Base-by-base conservation (phyloP, 2,888 invertebrate genomes). In the Schizotus pectinicornis region DNA sequence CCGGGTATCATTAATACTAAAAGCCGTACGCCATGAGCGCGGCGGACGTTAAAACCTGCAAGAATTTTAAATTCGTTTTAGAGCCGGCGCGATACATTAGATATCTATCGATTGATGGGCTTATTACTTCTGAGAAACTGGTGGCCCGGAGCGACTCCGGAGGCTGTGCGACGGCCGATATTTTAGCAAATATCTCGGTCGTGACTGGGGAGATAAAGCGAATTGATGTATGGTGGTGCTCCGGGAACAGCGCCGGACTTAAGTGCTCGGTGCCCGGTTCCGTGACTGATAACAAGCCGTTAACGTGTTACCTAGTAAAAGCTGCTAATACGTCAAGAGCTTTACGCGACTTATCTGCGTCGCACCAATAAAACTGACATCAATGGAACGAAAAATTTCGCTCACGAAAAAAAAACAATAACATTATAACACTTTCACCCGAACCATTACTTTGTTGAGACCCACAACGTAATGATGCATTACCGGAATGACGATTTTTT, bases 201-300 rank as follows among this genome's bases (percentile, higher is more conserved):
- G 64, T 63, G 67, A 62, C 67, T 65, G 22, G 59, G 53, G 55
- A 62, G 58, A 62, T 61, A 56, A 62, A 55, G 42, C 37, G 52
- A 39, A 45, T 36, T 55, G 43, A 56, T 56, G 45, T 47, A 56
- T 48, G 42, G 53, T 45, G 45, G 46, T 38, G 37, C 53, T 45
- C 35, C 41, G 54, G 31, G 47, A 53, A 54, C 22, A 46, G 41
- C 47, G 47, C 41, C 46, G 54, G 11, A 22, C 22, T 22, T 22
- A 22, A 22, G 22, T 22, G 22, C 22, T 22, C 5, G n/a, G 22
- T 22, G 22, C 22, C 22, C 22, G 22, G 22, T 22, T 22, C 22
- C 22, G 22, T 22, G 22, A 22, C 22, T 22, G 22, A 22, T 22
- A 22, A 22, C 22, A 5, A 22, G 5, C 22, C 22, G 22, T 22